Base-by-base conservation (phyloP, 2,113 vertebrate genomes). In the Pterocles gutturalis region DNA sequence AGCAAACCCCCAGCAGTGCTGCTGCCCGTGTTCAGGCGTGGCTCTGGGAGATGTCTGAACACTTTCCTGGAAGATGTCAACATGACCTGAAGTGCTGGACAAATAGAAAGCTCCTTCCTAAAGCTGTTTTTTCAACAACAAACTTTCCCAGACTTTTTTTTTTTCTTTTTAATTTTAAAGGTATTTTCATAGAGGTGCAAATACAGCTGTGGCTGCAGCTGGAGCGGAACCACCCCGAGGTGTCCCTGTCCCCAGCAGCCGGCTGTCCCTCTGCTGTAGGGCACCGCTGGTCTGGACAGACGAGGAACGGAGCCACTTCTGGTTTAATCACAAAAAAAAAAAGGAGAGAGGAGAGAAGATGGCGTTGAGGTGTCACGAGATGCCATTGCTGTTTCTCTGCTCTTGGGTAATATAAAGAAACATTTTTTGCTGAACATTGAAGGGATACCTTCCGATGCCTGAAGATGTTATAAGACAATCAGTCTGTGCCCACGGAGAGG, bases 251-350 rank as follows among this genome's bases (percentile, higher is more conserved):
- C 65, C 62, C 28, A 2, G 38, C 38, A 38, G 38, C n/a, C n/a
- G n/a, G n/a, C n/a, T n/a, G n/a, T n/a, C n/a, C n/a, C n/a, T n/a
- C n/a, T n/a, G n/a, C 38, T 38, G 38, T 38, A 38, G 38, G 38
- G 38, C 38, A 9, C 10, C 38, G 38, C 38, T 38, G 38, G 38
- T 38, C 60, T 9, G 18, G 17, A 7, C 34, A 6, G 71, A 7
- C 28, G 8, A 13, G 34, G 49, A 48, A 46, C 49, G 2, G 5
- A 20, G 34, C 38, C 19, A 4, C 12, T 38, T 31, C 1, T 5
- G 0, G 45, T n/a, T n/a, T 7, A 51, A 20, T 75, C 22, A 12
- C 1, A 7, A 1, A 7, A 28, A 25, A n/a, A 10, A 53, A 13
- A 31, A 22, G 49, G 33, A 4, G 25, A 60, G 36, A 33, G 22